Evolutionary conservation across 1,140 invertebrate species (phyloP).

Genomic region (Eriosoma lanigerum): DNA sequence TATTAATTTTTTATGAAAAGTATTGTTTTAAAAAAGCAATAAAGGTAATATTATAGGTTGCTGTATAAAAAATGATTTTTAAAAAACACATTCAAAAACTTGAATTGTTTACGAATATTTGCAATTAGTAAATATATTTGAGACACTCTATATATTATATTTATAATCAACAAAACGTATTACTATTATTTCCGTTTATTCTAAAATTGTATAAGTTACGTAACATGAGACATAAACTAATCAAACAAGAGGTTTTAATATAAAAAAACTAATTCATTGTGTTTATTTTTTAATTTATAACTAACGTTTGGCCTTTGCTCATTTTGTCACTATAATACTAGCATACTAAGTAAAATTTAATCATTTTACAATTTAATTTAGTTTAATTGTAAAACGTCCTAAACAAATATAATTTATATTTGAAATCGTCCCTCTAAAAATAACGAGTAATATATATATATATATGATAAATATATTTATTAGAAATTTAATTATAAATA

Average conservation of each 20-base stretch:
- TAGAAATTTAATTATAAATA: no score
- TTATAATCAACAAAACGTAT: no score
- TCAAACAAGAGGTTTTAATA: slow-evolving; percentile 9
- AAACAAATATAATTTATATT: slow-evolving; percentile 27
- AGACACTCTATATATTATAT: no score
- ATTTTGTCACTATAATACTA: slow-evolving; percentile 1
- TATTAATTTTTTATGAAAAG: no score
- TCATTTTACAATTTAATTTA: slow-evolving; percentile 28
- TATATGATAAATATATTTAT: background rate
- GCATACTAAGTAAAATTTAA: slow-evolving; percentile 1
- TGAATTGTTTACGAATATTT: no score
- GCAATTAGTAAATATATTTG: no score
- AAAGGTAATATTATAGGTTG: no score
- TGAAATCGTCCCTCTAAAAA: background rate
- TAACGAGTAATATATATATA: background rate
- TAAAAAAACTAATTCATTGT: background rate
- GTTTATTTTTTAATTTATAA: slow-evolving; percentile 25
- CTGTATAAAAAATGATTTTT: no score
- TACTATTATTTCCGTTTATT: no score
- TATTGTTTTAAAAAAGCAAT: no score
- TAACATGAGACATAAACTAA: background rate
- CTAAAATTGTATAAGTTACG: background rate
- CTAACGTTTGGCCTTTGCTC: background rate
- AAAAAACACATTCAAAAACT: no score
- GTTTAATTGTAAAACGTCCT: background rate